These are phyloP conservation scores for Pristionchus japonicus DNA, from an alignment of 2,888 invertebrate species.

Conservation along the genomic window DNA sequence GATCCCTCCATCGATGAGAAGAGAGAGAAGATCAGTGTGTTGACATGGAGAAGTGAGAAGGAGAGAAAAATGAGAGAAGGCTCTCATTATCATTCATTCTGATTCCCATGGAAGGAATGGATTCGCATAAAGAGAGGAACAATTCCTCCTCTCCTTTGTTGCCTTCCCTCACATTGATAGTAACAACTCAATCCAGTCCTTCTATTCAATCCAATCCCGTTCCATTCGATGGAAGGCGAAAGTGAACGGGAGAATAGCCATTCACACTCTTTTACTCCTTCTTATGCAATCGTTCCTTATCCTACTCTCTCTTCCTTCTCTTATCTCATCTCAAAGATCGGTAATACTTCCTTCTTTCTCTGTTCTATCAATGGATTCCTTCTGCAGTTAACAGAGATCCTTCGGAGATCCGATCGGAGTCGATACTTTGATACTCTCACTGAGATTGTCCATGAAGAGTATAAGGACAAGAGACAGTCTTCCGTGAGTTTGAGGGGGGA, in stretches of 20 bases:
- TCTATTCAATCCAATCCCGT: not conserved
- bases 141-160: not conserved
- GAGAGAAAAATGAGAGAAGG: not conserved
- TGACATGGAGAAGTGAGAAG: not conserved
- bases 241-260: slow-evolving; percentile 3
- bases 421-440: slow-evolving; percentile 38
- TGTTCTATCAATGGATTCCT: not conserved
- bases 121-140: not conserved
- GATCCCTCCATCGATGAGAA: too few species aligned
- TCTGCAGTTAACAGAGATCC: slow-evolving; percentile 15
- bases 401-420: slow-evolving; percentile 15
- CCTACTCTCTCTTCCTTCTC: not conserved
- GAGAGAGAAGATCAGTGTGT: not conserved
- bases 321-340: not conserved
- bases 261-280: not conserved
- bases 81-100: not conserved
- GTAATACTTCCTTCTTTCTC: not conserved
- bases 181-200: slow-evolving; percentile 2
- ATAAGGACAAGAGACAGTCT: not conserved
- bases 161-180: not conserved
- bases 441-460: slow-evolving; percentile 36
- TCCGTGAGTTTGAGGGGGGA: not conserved
- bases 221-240: not conserved
- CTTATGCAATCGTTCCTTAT: slow-evolving; percentile 8
- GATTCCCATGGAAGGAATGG: not conserved